These are phyloP conservation scores for Lycocorax pyrrhopterus DNA, from an alignment of 2,113 vertebrate species.

Conservation along the genomic window DNA sequence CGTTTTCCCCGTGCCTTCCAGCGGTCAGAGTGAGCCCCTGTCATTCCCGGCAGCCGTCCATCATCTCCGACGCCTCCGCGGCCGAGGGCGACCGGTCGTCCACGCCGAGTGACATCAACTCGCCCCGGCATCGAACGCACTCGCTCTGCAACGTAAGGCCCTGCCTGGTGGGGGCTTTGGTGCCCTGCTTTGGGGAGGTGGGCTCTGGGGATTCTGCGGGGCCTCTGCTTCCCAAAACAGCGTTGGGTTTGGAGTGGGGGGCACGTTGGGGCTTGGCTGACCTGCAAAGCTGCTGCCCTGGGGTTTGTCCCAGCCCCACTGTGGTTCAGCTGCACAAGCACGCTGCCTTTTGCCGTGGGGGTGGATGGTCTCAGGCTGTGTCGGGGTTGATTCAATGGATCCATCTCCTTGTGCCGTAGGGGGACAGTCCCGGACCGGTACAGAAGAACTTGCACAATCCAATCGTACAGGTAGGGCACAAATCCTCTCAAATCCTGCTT, in stretches of 20 bases:
- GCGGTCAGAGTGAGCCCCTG: constrained; percentile 93
- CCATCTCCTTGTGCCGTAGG: constrained; percentile 51
- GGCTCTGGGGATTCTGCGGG: not conserved
- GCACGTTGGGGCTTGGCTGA: not conserved
- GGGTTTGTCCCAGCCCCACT: not conserved
- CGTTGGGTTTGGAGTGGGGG: accelerated
- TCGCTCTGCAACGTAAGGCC: constrained; percentile 98
- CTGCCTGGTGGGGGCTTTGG: accelerated
- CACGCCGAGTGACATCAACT: constrained; percentile 97
- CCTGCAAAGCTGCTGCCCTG: not conserved
- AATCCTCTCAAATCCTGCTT: not conserved
- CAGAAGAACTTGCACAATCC: constrained; percentile 83
- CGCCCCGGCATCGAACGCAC: constrained; percentile 94
- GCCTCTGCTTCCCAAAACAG: accelerated
- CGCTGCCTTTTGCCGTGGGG: not conserved
- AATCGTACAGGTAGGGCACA: constrained; percentile 75
- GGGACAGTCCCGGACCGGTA: constrained; percentile 80
- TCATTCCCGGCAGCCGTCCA: constrained; percentile 92
- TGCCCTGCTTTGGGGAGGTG: accelerated
- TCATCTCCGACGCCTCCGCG: constrained; percentile 91
- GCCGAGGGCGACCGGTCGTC: constrained; percentile 94
- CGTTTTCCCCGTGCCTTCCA: constrained; percentile 31
- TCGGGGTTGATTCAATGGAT: not conserved
- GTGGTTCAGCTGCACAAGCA: not conserved
- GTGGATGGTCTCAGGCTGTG: too few relatives aligned